Conservation (phyloP, 2,113 vertebrate species). For the Varanus salvator region DNA sequence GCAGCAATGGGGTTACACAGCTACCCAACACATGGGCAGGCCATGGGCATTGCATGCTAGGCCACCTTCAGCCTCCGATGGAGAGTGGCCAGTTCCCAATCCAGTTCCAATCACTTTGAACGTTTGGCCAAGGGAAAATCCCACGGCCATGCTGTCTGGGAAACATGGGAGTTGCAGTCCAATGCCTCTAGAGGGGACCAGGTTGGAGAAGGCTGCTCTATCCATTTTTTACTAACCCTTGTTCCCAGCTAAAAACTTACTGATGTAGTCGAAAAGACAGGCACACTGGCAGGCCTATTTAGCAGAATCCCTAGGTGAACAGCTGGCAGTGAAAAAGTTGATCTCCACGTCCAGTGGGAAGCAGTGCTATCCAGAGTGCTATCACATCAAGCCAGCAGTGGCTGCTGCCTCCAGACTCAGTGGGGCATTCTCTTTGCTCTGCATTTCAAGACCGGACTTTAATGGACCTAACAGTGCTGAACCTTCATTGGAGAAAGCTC, state of each 20-base stretch:
- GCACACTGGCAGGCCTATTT: not conserved
- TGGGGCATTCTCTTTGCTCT: no score
- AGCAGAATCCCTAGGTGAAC: not conserved
- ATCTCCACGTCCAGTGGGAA: not conserved
- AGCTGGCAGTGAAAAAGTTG: not conserved
- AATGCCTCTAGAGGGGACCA: no score
- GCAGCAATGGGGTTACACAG: not conserved
- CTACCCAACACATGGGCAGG: not conserved
- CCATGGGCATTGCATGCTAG: not conserved
- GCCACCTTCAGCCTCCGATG: not conserved
- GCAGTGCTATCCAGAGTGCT: not conserved
- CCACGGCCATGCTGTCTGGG: not conserved
- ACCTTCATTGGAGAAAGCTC: no score
- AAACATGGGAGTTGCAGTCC: no score
- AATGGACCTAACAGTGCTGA: no score
- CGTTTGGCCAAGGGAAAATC: not conserved
- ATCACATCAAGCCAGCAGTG: not conserved
- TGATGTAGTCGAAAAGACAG: no score
- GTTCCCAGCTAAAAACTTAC: not conserved
- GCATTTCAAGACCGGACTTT: no score
- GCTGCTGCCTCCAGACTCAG: no score
- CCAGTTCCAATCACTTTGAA: not conserved
- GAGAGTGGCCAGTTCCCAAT: not conserved
- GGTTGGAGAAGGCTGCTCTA: no score
- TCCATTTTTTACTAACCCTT: not conserved